Base-by-base conservation (phyloP, 2,888 invertebrate species). In the Andrena minutula region DNA sequence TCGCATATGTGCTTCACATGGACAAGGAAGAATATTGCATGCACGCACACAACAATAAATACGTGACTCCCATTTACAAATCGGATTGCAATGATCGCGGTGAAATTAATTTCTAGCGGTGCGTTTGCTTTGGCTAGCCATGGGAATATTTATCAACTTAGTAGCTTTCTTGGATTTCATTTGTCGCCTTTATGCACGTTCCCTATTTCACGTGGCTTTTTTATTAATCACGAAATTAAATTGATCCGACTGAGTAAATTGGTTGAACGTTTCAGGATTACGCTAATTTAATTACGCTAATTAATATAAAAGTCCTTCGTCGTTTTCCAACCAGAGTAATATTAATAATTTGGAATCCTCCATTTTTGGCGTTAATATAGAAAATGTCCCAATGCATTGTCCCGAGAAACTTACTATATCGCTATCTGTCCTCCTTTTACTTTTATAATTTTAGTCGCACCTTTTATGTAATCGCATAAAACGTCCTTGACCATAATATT, bases 31-130 rank as follows among this genome's bases (percentile, higher is more conserved):
- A 63, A 74, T 41, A 30, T 23, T 12, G 51, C 30, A 20, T 8
- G 47, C 35, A 30, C 56, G 30, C 47, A 20, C 35, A 41, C 30
- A 28, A 26, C 51, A 71, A 72, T 51, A 58, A 63, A 70, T 78
- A 78, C 73, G 79, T 74, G 79, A 75, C 35, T 12, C 0, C 20
- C 66, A 82, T 79, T 79, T 35, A 7, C 20, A 72, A 61, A 58
- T 26, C 16, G 5, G 7, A 71, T 78, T 70, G 73, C 78, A 49
- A 35, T 49, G 49, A 79, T 71, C 26, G 60, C 63, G 70, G 58
- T 56, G 63, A 61, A 81, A 74, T 71, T 28, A 81, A 64, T 81
- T 71, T 66, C 49, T 26, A 51, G 16, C 68, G 69, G 47, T 51
- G 41, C 32, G 49, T 81, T 49, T 23, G 28, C 58, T 49, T 63